A percentile compares a stretch with the other conserved stretches of the same genome.
phyloP scores from a whole-genome alignment of 2,797 vertebrate species.

The Poecilia picta region DNA sequence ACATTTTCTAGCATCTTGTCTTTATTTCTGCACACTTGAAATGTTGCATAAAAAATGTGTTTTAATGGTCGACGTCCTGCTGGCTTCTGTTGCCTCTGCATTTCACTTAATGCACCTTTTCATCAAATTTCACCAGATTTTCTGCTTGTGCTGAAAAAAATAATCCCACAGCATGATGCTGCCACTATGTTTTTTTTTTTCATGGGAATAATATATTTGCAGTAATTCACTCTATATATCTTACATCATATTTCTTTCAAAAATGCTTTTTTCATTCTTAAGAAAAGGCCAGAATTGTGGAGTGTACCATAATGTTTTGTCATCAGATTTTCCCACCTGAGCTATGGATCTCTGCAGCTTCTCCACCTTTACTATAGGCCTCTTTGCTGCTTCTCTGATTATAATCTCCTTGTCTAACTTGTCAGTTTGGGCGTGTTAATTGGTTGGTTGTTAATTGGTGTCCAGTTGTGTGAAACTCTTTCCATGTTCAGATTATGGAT shows the following conservation, averaged over 20 bases:
- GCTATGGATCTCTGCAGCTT: background rate
- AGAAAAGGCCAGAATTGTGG: background rate
- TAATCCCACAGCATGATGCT: background rate
- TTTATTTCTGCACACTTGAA: background rate
- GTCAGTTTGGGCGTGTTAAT: background rate
- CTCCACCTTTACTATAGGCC: background rate
- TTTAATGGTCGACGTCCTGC: background rate
- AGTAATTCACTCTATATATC: background rate
- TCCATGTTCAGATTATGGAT: background rate
- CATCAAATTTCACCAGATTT: background rate
- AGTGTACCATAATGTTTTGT: background rate
- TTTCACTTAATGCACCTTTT: background rate
- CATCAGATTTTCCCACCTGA: background rate
- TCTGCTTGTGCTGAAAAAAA: background rate
- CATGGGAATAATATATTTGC: background rate
- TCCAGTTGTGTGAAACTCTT: background rate
- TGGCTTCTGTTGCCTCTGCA: background rate
- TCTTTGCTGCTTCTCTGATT: background rate
- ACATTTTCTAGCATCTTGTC: background rate
- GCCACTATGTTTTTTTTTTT: background rate
- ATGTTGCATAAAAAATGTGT: background rate
- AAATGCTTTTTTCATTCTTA: background rate
- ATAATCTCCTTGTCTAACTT: background rate
- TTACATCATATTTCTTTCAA: background rate
- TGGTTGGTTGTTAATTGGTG: background rate